phyloP scores from a whole-genome alignment of 2,888 invertebrate species.

The Bombylius major region DNA sequence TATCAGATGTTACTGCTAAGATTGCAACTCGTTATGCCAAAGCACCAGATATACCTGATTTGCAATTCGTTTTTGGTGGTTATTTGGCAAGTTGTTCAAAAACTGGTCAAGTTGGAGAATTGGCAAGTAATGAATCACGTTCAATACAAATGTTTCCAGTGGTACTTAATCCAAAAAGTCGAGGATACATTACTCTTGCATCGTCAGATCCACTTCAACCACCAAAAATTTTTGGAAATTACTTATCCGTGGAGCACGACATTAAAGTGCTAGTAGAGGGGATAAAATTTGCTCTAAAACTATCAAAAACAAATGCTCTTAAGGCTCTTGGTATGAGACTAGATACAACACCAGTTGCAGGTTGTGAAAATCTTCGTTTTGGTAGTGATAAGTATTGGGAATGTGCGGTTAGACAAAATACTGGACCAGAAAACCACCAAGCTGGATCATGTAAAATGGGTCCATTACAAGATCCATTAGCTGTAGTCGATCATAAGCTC shows the following conservation, averaged over 20 bases:
- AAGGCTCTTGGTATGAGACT: slow-evolving; percentile 58
- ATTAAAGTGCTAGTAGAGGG: slow-evolving; percentile 68
- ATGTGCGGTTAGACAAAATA: slow-evolving; percentile 55
- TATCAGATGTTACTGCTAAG: slow-evolving; percentile 76
- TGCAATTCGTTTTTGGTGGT: slow-evolving; percentile 78
- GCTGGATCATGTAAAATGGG: slow-evolving; percentile 77
- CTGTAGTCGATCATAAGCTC: slow-evolving; percentile 60
- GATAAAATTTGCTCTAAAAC: slow-evolving; percentile 59
- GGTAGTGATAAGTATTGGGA: slow-evolving; percentile 63
- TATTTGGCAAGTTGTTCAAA: slow-evolving; percentile 74
- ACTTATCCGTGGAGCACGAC: slow-evolving; percentile 47
- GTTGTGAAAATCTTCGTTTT: slow-evolving; percentile 62
- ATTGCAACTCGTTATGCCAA: slow-evolving; percentile 68
- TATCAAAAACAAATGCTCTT: slow-evolving; percentile 55
- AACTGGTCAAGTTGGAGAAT: slow-evolving; percentile 76
- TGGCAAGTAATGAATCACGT: slow-evolving; percentile 53
- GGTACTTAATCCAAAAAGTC: slow-evolving; percentile 74
- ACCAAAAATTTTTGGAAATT: slow-evolving; percentile 77
- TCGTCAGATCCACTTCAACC: slow-evolving; percentile 66
- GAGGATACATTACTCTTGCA: slow-evolving; percentile 54
- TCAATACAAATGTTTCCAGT: slow-evolving; percentile 66
- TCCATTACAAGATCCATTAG: slow-evolving; percentile 51
- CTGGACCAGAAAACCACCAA: slow-evolving; percentile 73
- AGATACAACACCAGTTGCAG: slow-evolving; percentile 57
- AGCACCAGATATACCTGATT: slow-evolving; percentile 62